A percentile compares a stretch with the other conserved stretches of the same genome.
phyloP scores from a whole-genome alignment of 2,888 invertebrate species.

The Tiliacea aurago region DNA sequence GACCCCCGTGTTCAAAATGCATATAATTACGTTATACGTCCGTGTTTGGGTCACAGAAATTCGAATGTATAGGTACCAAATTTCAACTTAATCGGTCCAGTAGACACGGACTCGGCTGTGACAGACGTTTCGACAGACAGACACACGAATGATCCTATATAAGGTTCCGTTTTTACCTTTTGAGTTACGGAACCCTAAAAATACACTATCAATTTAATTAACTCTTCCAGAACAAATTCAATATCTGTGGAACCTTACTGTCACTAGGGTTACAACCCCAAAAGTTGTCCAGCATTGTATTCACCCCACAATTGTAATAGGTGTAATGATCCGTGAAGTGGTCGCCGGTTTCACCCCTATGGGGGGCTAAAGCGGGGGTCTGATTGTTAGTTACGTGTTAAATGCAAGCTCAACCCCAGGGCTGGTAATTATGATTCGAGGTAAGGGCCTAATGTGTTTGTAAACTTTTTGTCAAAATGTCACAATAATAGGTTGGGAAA shows the following conservation, averaged over 20 bases:
- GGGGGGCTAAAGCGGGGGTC: conserved; percentile 16
- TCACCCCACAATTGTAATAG: conserved; percentile 71
- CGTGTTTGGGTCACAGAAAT: no score
- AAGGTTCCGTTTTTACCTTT: no score
- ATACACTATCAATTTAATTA: background rate
- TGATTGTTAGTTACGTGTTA: conserved; percentile 64
- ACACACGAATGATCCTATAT: no score
- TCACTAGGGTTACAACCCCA: background rate
- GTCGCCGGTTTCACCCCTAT: conserved; percentile 40
- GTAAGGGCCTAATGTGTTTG: conserved; percentile 40
- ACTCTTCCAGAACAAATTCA: background rate
- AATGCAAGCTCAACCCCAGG: conserved; percentile 38
- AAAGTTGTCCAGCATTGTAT: conserved; percentile 61
- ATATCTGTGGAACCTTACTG: conserved; percentile 8
- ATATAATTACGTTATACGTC: no score
- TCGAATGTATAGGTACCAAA: no score
- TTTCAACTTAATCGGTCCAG: no score
- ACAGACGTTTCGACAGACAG: no score
- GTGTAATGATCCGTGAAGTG: conserved; percentile 73
- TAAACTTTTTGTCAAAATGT: conserved; percentile 32
- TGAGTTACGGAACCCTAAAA: no score
- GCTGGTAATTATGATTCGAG: conserved; percentile 45
- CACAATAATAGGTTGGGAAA: conserved; percentile 24
- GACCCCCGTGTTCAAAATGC: no score
- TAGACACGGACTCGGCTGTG: no score